A percentile compares a stretch with the other conserved stretches of the same genome.
Evolutionary conservation across 2,797 vertebrate species (phyloP).

Genomic region (Paramormyrops hopkinsi): DNA sequence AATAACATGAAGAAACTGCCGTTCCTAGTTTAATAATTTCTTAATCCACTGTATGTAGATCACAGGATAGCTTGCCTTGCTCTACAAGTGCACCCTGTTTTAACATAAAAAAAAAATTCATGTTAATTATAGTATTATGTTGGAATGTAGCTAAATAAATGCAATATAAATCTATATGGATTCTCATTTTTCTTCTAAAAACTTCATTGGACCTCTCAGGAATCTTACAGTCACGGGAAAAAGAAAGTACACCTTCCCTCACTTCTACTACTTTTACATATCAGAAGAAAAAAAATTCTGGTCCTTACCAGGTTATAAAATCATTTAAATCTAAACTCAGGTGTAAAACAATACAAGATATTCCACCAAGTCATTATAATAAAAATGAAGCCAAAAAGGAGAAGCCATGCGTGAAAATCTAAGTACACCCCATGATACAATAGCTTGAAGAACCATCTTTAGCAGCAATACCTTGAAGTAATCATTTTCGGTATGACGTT

Average conservation of each 20-base stretch:
- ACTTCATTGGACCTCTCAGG: not conserved
- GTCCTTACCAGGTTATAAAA: not conserved
- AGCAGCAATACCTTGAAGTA: not conserved
- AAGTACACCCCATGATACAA: not conserved
- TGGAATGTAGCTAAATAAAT: constrained; percentile 8
- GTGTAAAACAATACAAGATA: not conserved
- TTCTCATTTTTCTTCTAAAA: not conserved
- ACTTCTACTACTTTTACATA: not conserved
- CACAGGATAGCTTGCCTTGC: not conserved
- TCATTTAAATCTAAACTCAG: not conserved
- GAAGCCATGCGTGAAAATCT: not conserved
- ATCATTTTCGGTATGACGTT: not conserved
- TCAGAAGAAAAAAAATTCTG: not conserved
- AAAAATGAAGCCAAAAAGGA: not conserved
- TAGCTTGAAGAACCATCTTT: not conserved
- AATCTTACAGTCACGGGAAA: not conserved
- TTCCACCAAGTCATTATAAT: not conserved
- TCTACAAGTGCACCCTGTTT: not conserved
- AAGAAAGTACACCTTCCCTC: too few species aligned
- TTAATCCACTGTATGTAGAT: not conserved
- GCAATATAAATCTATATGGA: not conserved
- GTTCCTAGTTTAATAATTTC: not conserved
- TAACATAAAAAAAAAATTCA: not conserved
- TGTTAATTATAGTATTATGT: not conserved
- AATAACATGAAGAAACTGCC: not conserved